Conservation (phyloP, 2,888 invertebrate genomes). For the Sesia apiformis region DNA sequence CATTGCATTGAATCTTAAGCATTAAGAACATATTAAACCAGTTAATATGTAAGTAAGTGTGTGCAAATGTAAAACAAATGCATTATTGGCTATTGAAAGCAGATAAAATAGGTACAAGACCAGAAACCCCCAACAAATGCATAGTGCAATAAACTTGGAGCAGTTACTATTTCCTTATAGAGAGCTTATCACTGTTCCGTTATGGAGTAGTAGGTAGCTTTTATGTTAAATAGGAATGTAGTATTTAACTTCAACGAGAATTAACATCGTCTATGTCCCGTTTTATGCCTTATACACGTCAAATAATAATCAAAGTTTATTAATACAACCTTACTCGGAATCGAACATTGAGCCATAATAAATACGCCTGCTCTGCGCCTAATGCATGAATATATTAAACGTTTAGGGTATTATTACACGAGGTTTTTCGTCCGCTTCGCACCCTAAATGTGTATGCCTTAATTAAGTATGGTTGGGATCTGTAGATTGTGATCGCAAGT, state of each 20-base stretch:
- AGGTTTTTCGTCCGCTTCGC: slow-evolving; percentile 41
- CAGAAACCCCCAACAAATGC: no score
- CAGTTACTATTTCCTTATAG: slow-evolving; percentile 20
- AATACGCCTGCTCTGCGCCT: slow-evolving; percentile 11
- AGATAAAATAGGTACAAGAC: no score
- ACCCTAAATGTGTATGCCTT: slow-evolving; percentile 50
- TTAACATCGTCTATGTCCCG: slow-evolving; percentile 15
- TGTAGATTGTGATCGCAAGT: slow-evolving; percentile 47
- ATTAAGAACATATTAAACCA: no score
- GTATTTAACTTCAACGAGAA: slow-evolving; percentile 25
- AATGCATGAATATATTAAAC: slow-evolving; percentile 20
- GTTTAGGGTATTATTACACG: slow-evolving; percentile 27
- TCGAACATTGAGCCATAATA: slow-evolving; percentile 5
- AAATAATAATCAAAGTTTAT: slow-evolving; percentile 30
- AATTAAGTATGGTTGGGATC: slow-evolving; percentile 45
- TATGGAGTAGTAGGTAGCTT: slow-evolving; percentile 14
- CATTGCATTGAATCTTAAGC: no score
- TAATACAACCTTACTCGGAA: slow-evolving; percentile 16
- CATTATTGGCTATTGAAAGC: no score
- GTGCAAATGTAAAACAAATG: no score
- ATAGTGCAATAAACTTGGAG: not conserved
- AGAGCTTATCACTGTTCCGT: slow-evolving; percentile 21
- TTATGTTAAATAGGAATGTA: slow-evolving; percentile 20
- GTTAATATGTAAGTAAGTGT: no score
- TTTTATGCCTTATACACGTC: slow-evolving; percentile 16